phyloP scores from a whole-genome alignment of 1,140 invertebrate genomes.

The Bombus waltoni region DNA sequence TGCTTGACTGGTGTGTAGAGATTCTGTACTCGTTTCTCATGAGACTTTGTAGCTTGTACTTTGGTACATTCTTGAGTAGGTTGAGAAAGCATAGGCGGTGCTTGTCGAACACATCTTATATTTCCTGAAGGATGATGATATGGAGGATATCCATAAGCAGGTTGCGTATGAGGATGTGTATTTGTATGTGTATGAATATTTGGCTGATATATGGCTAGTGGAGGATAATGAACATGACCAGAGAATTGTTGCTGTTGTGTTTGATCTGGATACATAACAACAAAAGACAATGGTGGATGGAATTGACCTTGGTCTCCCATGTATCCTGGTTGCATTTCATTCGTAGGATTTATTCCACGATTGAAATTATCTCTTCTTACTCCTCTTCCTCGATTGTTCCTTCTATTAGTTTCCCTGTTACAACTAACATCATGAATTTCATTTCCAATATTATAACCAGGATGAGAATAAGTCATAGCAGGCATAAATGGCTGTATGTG shows the following conservation, averaged over 20 bases:
- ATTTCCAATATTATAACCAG: slow-evolving; percentile 59
- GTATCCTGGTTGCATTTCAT: slow-evolving; percentile 73
- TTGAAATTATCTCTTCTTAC: slow-evolving; percentile 69
- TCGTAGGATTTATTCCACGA: slow-evolving; percentile 68
- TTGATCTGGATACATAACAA: slow-evolving; percentile 62
- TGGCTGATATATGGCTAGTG: slow-evolving; percentile 61
- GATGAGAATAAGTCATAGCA: slow-evolving; percentile 60
- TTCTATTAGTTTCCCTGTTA: slow-evolving; percentile 65
- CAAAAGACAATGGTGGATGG: slow-evolving; percentile 60
- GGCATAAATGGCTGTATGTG: slow-evolving; percentile 64
- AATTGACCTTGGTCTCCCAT: slow-evolving; percentile 66
- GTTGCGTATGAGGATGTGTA: slow-evolving; percentile 62
- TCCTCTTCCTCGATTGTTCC: slow-evolving; percentile 66
- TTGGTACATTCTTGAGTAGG: slow-evolving; percentile 65
- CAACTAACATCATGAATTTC: slow-evolving; percentile 69
- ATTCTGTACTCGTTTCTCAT: slow-evolving; percentile 64
- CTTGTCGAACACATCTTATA: slow-evolving; percentile 69
- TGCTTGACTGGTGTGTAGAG: slow-evolving; percentile 55
- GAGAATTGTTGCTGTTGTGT: slow-evolving; percentile 67
- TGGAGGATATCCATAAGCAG: slow-evolving; percentile 59
- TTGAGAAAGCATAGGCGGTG: slow-evolving; percentile 54
- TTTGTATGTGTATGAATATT: slow-evolving; percentile 69
- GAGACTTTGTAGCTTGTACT: slow-evolving; percentile 46
- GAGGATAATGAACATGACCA: slow-evolving; percentile 66
- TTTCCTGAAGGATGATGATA: slow-evolving; percentile 68